Evolutionary conservation across 2,113 vertebrate genomes (phyloP), one percentile per base, ranked within the genome.

Genomic region (Aix galericulata): DNA sequence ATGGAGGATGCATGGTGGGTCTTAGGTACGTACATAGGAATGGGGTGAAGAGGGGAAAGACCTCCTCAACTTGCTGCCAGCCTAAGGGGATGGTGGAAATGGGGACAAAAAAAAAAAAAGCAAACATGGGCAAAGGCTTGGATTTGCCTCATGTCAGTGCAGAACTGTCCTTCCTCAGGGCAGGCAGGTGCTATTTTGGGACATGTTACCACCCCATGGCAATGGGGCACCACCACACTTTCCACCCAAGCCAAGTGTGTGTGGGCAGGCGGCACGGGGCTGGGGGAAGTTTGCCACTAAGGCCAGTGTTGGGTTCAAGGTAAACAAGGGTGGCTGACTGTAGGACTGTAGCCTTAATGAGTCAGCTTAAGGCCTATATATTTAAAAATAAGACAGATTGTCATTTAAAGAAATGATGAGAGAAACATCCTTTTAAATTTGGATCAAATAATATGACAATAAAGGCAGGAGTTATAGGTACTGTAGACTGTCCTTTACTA

Each of bases 401-500:
- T 90, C 93, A 95, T 95, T 97, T 95, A 95, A 95, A 96, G 71
- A 96, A 92, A 94, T 96, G 36, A 94, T 86, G 64, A 94, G 97
- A 96, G 86, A 97, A 88, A 88, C 46, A 94, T 94, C 62, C 69
- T 95, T 96, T 97, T 93, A 96, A 96, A 96, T 94, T 82, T 95
- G 95, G 96, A 82, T 97, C 95, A 95, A 95, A 95, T 97, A 97
- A 95, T 89, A 95, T 96, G 96, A 96, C 95, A 96, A 88, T 78
- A 89, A 94, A 95, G 34, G 34, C 91, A 93, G 71, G 90, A 93
- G 94, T 96, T 95, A 96, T 86, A 98, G 95, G 94, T 97, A 81
- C 80, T 86, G 91, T 38, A 95, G 96, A 96, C 88, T 96, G 94
- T 97, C 96, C 92, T 93, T 98, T 96, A 96, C 96, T 94, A 96